A percentile compares a stretch with the other conserved stretches of the same genome.
phyloP scores from a whole-genome alignment of 2,797 vertebrate species.

The Trachurus trachurus region DNA sequence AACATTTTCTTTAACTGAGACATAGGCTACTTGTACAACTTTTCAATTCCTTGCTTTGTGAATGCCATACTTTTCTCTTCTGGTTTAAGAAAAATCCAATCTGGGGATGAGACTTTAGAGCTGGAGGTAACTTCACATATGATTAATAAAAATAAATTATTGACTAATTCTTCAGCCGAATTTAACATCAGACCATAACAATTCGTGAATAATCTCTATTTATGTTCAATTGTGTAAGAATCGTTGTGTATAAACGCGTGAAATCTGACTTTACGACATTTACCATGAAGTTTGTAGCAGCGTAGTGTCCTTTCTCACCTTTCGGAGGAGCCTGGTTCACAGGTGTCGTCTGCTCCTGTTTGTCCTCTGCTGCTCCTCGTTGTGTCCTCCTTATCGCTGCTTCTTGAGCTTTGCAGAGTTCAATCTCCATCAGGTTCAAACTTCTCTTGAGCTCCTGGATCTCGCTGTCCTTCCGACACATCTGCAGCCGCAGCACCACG shows the following conservation, averaged over 20 bases:
- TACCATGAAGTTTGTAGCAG: conserved; percentile 2
- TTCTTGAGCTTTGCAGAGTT: conserved; percentile 73
- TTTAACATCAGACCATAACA: background rate
- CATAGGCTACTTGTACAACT: too few species aligned
- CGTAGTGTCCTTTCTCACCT: conserved; percentile 43
- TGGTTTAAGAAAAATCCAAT: too few species aligned
- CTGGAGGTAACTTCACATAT: too few species aligned
- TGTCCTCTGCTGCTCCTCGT: conserved; percentile 11
- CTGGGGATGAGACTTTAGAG: too few species aligned
- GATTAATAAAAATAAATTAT: background rate
- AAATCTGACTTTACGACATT: background rate
- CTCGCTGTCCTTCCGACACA: conserved; percentile 77
- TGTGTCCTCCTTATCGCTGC: too few species aligned
- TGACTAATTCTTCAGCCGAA: background rate
- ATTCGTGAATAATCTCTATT: rapidly evolving
- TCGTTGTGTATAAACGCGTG: rapidly evolving
- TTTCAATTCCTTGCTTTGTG: too few species aligned
- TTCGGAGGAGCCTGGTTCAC: conserved; percentile 2
- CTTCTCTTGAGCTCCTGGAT: conserved; percentile 78
- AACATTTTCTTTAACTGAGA: too few species aligned
- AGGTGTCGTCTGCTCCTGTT: conserved; percentile 1
- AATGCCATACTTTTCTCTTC: too few species aligned
- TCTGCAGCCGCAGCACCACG: conserved; percentile 75
- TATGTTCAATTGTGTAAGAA: rapidly evolving
- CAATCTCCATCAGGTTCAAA: conserved; percentile 73